phyloP scores from a whole-genome alignment of 1,140 invertebrate species.

The Sweltsa coloradensis region DNA sequence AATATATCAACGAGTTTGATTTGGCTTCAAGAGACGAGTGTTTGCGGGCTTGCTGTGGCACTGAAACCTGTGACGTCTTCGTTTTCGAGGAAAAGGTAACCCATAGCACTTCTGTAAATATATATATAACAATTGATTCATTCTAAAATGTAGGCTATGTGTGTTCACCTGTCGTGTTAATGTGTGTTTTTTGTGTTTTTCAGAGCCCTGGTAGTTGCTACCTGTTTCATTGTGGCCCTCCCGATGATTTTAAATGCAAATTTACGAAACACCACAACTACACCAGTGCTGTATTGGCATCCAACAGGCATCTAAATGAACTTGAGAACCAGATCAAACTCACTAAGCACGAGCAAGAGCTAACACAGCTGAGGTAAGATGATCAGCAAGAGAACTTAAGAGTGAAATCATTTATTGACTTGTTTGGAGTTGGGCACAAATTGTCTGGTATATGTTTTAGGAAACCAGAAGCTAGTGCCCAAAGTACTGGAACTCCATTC shows the following conservation, averaged over 20 bases:
- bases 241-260: slow-evolving; percentile 83
- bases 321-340: slow-evolving; percentile 55
- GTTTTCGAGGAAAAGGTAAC: slow-evolving; percentile 85
- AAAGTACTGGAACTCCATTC: too few species aligned
- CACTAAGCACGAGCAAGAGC: slow-evolving; percentile 67
- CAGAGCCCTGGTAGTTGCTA: slow-evolving; percentile 81
- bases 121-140: too few species aligned
- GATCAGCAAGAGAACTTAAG: too few species aligned
- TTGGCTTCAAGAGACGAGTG: slow-evolving; percentile 67
- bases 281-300: slow-evolving; percentile 69
- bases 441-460: too few species aligned
- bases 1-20: slow-evolving; percentile 75
- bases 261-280: slow-evolving; percentile 82
- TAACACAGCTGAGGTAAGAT: slow-evolving; percentile 56
- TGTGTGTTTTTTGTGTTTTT: slow-evolving; percentile 20
- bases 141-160: neutral
- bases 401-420: too few species aligned
- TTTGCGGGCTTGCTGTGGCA: slow-evolving; percentile 73
- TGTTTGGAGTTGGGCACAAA: too few species aligned
- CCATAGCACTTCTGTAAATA: too few species aligned
- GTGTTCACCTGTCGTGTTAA: neutral
- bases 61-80: slow-evolving; percentile 76
- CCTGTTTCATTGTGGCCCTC: slow-evolving; percentile 78
- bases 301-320: slow-evolving; percentile 46
- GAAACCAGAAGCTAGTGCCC: too few species aligned